Percentiles rank a stretch among this genome's conserved stretches.
Evolutionary conservation across 2,888 invertebrate species (phyloP).

Genomic region (Ophraella communa): DNA sequence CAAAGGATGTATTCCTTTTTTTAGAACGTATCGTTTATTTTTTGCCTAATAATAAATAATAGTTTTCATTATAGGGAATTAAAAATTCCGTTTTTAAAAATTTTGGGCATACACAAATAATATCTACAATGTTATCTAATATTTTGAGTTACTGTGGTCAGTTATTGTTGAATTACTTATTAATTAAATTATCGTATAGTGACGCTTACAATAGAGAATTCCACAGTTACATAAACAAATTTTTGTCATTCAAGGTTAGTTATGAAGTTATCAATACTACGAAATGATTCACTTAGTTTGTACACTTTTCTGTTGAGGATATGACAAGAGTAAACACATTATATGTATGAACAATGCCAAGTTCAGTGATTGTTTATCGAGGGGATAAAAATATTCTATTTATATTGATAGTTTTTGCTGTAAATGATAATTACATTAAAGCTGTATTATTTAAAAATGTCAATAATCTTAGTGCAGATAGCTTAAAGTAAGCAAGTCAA

Average conservation of each 20-base stretch:
- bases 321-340: not conserved
- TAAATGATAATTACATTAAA: too few relatives aligned
- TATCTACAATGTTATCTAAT: not conserved
- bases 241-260: constrained; percentile 8
- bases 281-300: not conserved
- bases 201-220: not conserved
- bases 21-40: too few relatives aligned
- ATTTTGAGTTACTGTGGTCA: not conserved
- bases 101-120: too few relatives aligned
- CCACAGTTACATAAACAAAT: not conserved
- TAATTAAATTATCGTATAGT: not conserved
- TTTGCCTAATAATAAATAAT: too few relatives aligned
- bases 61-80: too few relatives aligned
- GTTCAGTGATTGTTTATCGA: not conserved
- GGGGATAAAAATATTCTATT: not conserved
- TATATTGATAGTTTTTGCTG: not conserved
- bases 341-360: not conserved
- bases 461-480: too few relatives aligned
- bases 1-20: too few relatives aligned
- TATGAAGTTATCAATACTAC: constrained; percentile 6
- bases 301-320: not conserved
- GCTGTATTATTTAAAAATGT: too few relatives aligned
- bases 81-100: too few relatives aligned
- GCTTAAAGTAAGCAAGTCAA: too few relatives aligned
- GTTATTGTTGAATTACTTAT: not conserved